These are phyloP conservation scores for Brachionus koreanus DNA, from an alignment of 1,140 invertebrate species.

Conservation along the genomic window DNA sequence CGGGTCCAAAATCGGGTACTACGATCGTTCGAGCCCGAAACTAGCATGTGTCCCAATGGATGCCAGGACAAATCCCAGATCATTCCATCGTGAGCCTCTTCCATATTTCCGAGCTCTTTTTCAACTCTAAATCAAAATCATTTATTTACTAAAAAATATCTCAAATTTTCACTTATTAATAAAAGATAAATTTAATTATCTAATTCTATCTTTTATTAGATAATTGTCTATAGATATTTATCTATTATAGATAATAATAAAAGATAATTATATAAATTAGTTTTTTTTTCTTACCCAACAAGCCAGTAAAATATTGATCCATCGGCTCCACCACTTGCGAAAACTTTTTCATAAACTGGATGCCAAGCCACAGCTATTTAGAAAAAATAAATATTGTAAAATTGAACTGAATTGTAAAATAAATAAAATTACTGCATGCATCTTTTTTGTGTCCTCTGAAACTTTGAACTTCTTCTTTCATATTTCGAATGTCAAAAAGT, in stretches of 20 bases:
- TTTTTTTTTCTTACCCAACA: slow-evolving; percentile 70
- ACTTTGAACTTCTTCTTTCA: slow-evolving; percentile 84
- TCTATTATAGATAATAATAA: not conserved
- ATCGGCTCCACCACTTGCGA: slow-evolving; percentile 93
- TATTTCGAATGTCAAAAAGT: slow-evolving; percentile 92
- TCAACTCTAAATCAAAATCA: slow-evolving; percentile 70
- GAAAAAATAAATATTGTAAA: not conserved
- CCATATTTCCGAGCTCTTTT: slow-evolving; percentile 94
- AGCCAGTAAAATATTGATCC: slow-evolving; percentile 97
- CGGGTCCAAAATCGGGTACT: slow-evolving; percentile 98
- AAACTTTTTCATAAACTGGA: slow-evolving; percentile 89
- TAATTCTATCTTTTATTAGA: not conserved
- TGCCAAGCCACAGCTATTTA: slow-evolving; percentile 82
- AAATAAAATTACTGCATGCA: slow-evolving; percentile 69
- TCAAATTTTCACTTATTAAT: no score
- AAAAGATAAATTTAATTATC: not conserved
- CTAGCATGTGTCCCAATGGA: slow-evolving; percentile 94
- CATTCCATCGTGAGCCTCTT: slow-evolving; percentile 96
- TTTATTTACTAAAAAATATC: not conserved
- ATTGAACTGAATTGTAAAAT: not conserved
- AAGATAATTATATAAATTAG: not conserved
- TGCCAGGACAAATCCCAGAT: slow-evolving; percentile 99
- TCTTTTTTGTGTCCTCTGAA: slow-evolving; percentile 98
- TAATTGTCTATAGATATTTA: not conserved
- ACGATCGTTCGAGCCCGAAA: slow-evolving; percentile 95